These are phyloP conservation scores for Smutsia temminckii DNA, from an alignment of 2,797 vertebrate genomes.

Conservation along the genomic window DNA sequence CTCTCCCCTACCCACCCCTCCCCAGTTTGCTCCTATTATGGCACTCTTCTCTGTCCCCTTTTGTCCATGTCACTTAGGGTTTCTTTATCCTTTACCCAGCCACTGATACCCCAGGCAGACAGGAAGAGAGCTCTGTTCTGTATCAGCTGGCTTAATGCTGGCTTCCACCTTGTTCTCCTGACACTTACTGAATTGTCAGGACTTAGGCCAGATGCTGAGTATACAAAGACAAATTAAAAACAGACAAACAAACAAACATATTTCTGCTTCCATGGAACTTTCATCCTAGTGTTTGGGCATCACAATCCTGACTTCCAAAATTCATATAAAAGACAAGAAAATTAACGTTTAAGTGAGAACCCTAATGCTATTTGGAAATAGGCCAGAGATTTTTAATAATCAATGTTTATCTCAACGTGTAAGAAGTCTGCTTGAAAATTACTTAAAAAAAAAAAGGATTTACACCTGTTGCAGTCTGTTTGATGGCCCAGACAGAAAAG, in stretches of 20 bases:
- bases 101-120: background rate
- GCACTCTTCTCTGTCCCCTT: background rate
- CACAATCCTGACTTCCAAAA: background rate
- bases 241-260: background rate
- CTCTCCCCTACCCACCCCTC: background rate
- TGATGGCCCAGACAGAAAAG: constrained; percentile 23
- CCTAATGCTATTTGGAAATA: constrained; percentile 1
- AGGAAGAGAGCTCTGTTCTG: background rate
- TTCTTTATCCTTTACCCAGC: background rate
- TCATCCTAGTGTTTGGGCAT: background rate
- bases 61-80: background rate
- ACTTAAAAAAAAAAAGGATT: background rate
- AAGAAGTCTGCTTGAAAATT: constrained; percentile 16
- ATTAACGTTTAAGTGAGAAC: background rate
- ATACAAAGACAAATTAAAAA: background rate
- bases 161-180: background rate
- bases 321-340: constrained; percentile 1
- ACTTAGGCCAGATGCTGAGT: background rate
- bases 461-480: constrained; percentile 53
- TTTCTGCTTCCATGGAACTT: background rate
- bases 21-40: background rate
- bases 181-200: background rate
- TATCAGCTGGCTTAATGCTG: background rate
- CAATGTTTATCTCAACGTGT: background rate
- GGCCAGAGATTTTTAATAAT: background rate